Conservation (phyloP, 2,888 invertebrate species). For the Andrena fulva region DNA sequence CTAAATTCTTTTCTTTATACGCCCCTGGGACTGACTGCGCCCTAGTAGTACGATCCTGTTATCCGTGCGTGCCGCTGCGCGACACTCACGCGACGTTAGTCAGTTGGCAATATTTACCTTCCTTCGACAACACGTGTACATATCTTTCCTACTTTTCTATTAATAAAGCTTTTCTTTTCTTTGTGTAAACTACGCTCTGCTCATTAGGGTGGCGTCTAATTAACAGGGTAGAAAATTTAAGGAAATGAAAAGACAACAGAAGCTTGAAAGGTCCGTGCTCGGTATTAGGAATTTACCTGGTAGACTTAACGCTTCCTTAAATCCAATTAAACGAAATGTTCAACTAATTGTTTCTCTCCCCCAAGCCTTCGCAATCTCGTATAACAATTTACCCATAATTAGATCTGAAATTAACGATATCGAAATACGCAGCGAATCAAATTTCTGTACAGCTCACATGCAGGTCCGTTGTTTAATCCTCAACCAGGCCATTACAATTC, state of each 20-base stretch:
- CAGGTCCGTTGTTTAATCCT: not conserved
- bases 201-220: conserved; percentile 15
- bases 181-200: too few relatives aligned
- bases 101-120: too few relatives aligned
- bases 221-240: conserved; percentile 36
- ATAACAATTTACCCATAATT: not conserved
- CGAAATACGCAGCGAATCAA: not conserved
- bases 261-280: conserved; percentile 41
- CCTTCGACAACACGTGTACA: too few relatives aligned
- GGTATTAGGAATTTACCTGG: conserved; percentile 16
- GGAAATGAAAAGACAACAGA: conserved; percentile 49
- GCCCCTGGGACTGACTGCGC: too few relatives aligned
- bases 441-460: not conserved
- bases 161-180: too few relatives aligned
- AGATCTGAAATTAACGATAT: not conserved
- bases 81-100: too few relatives aligned
- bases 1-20: too few relatives aligned
- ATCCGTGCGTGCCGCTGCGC: too few relatives aligned
- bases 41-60: too few relatives aligned
- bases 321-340: conserved; percentile 28
- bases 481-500: not conserved
- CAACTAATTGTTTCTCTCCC: conserved; percentile 5
- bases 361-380: not conserved
- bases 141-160: too few relatives aligned
- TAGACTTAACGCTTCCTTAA: conserved; percentile 20